These are phyloP conservation scores for Parasteatoda tepidariorum DNA, from an alignment of 1,140 invertebrate genomes.

Conservation along the genomic window DNA sequence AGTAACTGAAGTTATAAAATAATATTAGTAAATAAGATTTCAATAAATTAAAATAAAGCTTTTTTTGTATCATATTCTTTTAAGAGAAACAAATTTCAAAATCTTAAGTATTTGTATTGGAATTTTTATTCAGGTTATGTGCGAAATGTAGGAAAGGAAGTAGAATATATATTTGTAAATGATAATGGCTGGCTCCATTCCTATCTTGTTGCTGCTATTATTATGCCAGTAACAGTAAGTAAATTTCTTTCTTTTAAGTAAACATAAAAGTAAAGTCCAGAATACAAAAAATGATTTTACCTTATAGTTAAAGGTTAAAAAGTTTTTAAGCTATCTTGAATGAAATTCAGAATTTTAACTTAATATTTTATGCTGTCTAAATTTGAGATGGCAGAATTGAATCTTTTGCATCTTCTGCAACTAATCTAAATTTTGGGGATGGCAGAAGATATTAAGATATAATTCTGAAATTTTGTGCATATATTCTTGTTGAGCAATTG, in stretches of 20 bases:
- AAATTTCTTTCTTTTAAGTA: constrained; percentile 58
- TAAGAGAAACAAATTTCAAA: background rate
- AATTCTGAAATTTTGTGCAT: too few relatives aligned
- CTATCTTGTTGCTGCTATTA: constrained; percentile 93
- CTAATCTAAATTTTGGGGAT: too few relatives aligned
- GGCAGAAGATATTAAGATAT: too few relatives aligned
- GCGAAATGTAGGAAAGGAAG: constrained; percentile 94
- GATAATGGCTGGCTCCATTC: constrained; percentile 89
- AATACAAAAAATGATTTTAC: too few relatives aligned
- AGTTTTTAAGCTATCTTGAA: too few relatives aligned
- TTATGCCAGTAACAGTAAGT: constrained; percentile 99
- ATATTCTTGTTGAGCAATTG: too few relatives aligned
- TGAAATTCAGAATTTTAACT: too few relatives aligned
- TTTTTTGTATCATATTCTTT: background rate
- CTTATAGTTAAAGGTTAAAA: too few relatives aligned
- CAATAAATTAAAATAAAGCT: background rate
- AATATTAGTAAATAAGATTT: background rate
- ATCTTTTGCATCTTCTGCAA: too few relatives aligned
- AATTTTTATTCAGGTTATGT: constrained; percentile 69
- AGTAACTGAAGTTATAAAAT: background rate
- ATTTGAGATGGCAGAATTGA: too few relatives aligned
- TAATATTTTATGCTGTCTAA: too few relatives aligned
- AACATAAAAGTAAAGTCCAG: too few relatives aligned
- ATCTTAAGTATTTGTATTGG: background rate
- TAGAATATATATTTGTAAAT: constrained; percentile 97